Percentiles rank a stretch among this genome's conserved stretches.
phyloP scores from a whole-genome alignment of 1,140 invertebrate species.

The Tetragonula clypearis region DNA sequence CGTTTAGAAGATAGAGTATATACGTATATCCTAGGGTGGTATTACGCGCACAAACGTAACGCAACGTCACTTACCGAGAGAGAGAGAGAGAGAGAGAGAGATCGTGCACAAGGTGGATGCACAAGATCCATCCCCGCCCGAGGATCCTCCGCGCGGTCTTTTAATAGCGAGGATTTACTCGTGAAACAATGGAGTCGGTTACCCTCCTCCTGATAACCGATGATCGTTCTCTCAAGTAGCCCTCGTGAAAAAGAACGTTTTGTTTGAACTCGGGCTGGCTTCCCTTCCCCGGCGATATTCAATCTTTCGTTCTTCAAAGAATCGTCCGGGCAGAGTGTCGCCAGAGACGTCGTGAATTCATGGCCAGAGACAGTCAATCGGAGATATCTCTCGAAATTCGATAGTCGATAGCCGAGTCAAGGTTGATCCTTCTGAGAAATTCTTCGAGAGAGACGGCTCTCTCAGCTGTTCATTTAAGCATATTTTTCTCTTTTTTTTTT shows the following conservation, averaged over 20 bases:
- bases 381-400: too few species aligned
- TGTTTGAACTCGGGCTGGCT: slow-evolving; percentile 17
- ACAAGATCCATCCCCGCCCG: background rate
- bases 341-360: background rate
- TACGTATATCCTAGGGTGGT: slow-evolving; percentile 42
- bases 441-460: too few species aligned
- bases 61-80: background rate
- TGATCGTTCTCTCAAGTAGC: slow-evolving; percentile 27
- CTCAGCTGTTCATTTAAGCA: too few species aligned
- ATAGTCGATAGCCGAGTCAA: background rate
- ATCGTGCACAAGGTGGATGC: background rate
- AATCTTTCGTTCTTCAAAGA: slow-evolving; percentile 5
- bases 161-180: slow-evolving; percentile 19
- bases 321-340: background rate
- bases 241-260: slow-evolving; percentile 30
- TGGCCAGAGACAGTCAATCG: background rate
- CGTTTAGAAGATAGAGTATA: slow-evolving; percentile 50
- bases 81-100: too few species aligned
- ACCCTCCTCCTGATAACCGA: slow-evolving; percentile 22
- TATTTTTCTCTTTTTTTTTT: too few species aligned
- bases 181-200: slow-evolving; percentile 36
- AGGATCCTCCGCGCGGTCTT: background rate
- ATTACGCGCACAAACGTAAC: background rate
- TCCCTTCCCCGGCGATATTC: background rate
- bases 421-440: background rate